Evolutionary conservation across 2,888 invertebrate genomes (phyloP).

Genomic region (Folsomia candida): DNA sequence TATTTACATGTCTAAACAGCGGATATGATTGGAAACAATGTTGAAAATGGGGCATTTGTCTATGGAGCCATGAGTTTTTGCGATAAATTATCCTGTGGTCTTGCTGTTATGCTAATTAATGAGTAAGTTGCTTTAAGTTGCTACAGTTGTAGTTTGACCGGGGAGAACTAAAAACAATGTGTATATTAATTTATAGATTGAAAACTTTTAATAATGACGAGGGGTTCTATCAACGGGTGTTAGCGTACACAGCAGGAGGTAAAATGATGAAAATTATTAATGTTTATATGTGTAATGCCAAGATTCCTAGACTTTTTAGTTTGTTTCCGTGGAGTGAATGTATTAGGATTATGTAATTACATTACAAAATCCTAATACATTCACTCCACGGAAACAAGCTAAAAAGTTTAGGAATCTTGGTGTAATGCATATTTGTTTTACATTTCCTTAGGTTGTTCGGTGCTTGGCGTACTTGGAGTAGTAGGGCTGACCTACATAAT

Average conservation of each 20-base stretch:
- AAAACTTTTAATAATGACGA: background rate
- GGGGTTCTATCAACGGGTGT: conserved; percentile 21
- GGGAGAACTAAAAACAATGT: background rate
- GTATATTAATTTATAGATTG: background rate
- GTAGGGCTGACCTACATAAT: conserved; percentile 27
- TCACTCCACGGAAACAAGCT: no score
- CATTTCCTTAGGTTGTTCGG: conserved; percentile 36
- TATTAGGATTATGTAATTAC: no score
- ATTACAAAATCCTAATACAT: no score
- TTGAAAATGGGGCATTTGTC: conserved; percentile 86
- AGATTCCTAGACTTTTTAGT: no score
- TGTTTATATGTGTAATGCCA: no score
- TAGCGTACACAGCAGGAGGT: conserved; percentile 44
- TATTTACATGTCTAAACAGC: no score
- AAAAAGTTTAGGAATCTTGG: no score
- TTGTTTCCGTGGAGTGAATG: no score
- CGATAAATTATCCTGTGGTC: conserved; percentile 86
- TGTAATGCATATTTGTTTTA: background rate
- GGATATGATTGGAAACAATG: conserved; percentile 81
- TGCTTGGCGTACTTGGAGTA: conserved; percentile 36
- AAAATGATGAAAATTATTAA: no score
- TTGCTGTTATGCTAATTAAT: conserved; percentile 63
- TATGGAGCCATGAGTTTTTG: conserved; percentile 76
- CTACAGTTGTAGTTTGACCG: no score
- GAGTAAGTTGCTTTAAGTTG: conserved; percentile 40